These are phyloP conservation scores for Ectropis crepuscularia DNA, from an alignment of 2,888 invertebrate genomes.

Conservation along the genomic window DNA sequence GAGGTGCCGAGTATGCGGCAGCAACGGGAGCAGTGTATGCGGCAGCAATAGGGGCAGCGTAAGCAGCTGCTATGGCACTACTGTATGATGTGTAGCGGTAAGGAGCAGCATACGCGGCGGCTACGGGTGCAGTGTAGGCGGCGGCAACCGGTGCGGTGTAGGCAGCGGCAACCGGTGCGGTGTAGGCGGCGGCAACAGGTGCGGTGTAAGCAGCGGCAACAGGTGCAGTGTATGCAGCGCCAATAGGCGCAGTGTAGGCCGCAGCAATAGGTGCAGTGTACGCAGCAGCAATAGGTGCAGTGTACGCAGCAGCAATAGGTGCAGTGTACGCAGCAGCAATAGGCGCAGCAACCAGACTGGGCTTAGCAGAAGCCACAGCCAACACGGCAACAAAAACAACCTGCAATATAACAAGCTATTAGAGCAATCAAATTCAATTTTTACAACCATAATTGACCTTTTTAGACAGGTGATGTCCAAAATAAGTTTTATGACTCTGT, in stretches of 20 bases:
- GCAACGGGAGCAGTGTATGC: constrained; percentile 54
- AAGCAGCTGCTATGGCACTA: constrained; percentile 53
- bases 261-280: constrained; percentile 51
- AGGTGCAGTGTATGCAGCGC: constrained; percentile 53
- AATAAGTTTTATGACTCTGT: constrained; percentile 13
- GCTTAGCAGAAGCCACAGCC: constrained; percentile 72
- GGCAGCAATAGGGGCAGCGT: constrained; percentile 51
- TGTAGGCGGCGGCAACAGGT: constrained; percentile 57
- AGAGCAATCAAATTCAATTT: constrained; percentile 5
- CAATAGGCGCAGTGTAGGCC: constrained; percentile 50
- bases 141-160: constrained; percentile 59
- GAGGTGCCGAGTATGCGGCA: constrained; percentile 47
- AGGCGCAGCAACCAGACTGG: constrained; percentile 54
- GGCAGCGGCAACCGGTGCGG: constrained; percentile 61
- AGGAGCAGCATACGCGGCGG: constrained; percentile 58
- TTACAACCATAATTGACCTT: constrained; percentile 16
- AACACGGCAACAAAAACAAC: constrained; percentile 67
- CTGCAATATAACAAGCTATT: constrained; percentile 47
- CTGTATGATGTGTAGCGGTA: too few species aligned
- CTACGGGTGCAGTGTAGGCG: constrained; percentile 53
- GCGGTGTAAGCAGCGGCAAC: constrained; percentile 58
- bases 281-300: constrained; percentile 62
- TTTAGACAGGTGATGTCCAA: neutral
- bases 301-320: constrained; percentile 52
- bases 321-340: constrained; percentile 54